Evolutionary conservation across 2,888 invertebrate species (phyloP), one percentile per base, ranked within the genome.

Genomic region (Parnassius orleans): DNA sequence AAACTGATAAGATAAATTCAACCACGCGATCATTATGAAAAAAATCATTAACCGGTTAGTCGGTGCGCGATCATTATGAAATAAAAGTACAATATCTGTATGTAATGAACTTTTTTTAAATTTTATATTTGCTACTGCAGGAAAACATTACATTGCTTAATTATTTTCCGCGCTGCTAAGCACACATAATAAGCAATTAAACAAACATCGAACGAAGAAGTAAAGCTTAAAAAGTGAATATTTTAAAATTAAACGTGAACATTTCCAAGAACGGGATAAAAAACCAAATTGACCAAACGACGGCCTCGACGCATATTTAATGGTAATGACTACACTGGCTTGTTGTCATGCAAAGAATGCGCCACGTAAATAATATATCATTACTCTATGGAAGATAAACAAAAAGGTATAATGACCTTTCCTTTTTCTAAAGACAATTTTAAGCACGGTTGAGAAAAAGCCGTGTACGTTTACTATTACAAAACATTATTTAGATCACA

Each of bases 341-440:
- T 76, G 65, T 66, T 71, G 80, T 79, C 78, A 83, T 75, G 77
- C 79, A 65, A 81, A 79, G 86, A 87, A 87, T 87, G 84, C 78
- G 73, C 75, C 74, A 72, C 74, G 77, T 80, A 83, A 81, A 82
- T 80, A 83, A 80, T 79, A 81, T 77, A 79, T 78, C 77, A 83
- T 86, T 86, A 80, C 77, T 72, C 72, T 75, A 74, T 72, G 76
- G 74, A 73, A 77, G 72, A 73, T 71, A 72, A 79, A 69, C 66
- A 65, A 62, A 57, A 57, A 57, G 47, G 53, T 63, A 65, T 67
- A 70, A 70, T 67, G 61, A 71, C 3, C 41, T 53, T 33, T 53
- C 53, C 42, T 47, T 42, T 60, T 53, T 54, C 46, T 43, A 46
- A 53, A 46, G 58, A 58, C 44, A 51, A 50, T 2, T 57, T 57